These are phyloP conservation scores for Philereme vetulata DNA, from an alignment of 2,888 invertebrate genomes.

Conservation along the genomic window DNA sequence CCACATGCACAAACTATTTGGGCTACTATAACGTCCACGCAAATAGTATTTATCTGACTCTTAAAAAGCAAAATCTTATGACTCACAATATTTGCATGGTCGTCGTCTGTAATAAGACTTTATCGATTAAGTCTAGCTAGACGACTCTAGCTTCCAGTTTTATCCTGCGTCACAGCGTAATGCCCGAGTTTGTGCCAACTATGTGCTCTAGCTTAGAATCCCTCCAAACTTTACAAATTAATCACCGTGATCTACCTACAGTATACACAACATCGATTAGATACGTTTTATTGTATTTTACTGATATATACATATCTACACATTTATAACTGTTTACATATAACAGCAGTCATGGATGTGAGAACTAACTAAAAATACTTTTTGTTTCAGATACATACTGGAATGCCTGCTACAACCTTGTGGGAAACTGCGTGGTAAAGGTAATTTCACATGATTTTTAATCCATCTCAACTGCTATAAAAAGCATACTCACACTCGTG, in stretches of 20 bases:
- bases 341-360: constrained; percentile 2
- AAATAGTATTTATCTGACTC: background rate
- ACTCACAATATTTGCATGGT: constrained; percentile 5
- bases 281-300: no score
- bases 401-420: constrained; percentile 44
- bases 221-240: constrained; percentile 8
- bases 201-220: constrained; percentile 10
- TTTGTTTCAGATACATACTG: constrained; percentile 46
- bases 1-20: background rate
- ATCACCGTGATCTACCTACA: background rate
- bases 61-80: constrained; percentile 3
- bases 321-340: no score
- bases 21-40: background rate
- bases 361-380: constrained; percentile 11
- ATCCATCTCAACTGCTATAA: background rate
- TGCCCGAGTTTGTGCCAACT: constrained; percentile 4
- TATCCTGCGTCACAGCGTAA: constrained; percentile 7
- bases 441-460: constrained; percentile 34
- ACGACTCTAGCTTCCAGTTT: constrained; percentile 17
- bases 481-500: background rate
- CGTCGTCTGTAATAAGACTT: constrained; percentile 25
- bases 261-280: no score
- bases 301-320: no score
- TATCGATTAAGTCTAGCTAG: constrained; percentile 40
- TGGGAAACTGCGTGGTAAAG: constrained; percentile 55